Conservation (phyloP, 2,113 vertebrate genomes). For the Stegostoma tigrinum region DNA sequence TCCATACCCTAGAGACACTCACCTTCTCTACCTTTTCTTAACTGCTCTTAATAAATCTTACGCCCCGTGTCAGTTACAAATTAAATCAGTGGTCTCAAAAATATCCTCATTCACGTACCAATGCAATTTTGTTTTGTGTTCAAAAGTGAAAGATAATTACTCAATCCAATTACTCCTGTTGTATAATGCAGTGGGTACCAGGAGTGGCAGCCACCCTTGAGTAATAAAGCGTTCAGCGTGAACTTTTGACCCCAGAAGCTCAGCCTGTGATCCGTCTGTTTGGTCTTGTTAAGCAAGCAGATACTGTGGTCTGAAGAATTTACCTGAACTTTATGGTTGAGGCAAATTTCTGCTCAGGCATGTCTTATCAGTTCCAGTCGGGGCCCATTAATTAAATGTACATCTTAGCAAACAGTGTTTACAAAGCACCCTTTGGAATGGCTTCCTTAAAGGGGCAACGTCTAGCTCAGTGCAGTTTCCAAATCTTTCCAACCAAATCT, state of each 20-base stretch:
- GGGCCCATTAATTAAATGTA: not conserved
- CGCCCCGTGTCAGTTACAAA: not conserved
- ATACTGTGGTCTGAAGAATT: slow-evolving; percentile 9
- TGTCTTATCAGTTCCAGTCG: slow-evolving; percentile 5
- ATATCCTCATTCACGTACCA: not conserved
- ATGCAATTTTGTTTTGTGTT: not conserved
- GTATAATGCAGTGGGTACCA: not conserved
- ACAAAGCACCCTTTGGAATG: not conserved
- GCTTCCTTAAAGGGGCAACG: not conserved
- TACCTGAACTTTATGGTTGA: slow-evolving; percentile 18
- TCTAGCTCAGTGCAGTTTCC: not conserved
- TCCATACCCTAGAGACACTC: not conserved
- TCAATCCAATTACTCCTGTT: not conserved
- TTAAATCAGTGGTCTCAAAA: not conserved
- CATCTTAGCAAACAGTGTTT: not conserved
- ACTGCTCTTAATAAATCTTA: not conserved
- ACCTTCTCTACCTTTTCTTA: not conserved
- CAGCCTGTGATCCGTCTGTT: slow-evolving; percentile 14
- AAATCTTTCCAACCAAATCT: not conserved
- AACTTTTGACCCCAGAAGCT: slow-evolving; percentile 15
- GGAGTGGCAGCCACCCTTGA: slow-evolving; percentile 10
- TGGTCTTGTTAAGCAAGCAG: slow-evolving; percentile 34
- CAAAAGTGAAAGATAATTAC: not conserved
- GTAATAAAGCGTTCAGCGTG: not conserved
- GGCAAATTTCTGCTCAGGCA: slow-evolving; percentile 30